Evolutionary conservation across 2,797 vertebrate species (phyloP).

Genomic region (Cynodonichthys magdalenae): DNA sequence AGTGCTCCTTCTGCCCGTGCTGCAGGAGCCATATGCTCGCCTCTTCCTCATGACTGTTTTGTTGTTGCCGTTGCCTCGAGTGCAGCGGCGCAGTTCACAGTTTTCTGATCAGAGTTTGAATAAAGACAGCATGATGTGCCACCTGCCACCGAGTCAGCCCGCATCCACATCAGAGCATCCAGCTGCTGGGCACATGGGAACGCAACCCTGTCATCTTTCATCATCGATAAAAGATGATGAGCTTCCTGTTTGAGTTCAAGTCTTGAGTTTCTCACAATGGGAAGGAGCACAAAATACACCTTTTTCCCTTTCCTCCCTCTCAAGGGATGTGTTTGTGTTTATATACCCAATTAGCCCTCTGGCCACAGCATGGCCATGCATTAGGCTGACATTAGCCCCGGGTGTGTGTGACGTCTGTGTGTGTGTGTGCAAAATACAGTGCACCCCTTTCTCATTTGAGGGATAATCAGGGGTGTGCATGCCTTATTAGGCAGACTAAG

Average conservation of each 20-base stretch:
- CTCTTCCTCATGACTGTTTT: conserved; percentile 64
- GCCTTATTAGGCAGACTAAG: conserved; percentile 72
- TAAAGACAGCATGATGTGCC: conserved; percentile 62
- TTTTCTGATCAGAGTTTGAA: conserved; percentile 69
- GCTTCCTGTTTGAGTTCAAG: conserved; percentile 45
- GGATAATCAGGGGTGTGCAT: conserved; percentile 70
- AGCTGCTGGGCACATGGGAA: conserved; percentile 39
- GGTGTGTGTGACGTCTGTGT: conserved; percentile 60
- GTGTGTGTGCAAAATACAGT: conserved; percentile 65
- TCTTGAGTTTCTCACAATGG: conserved; percentile 35
- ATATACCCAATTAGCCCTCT: conserved; percentile 83
- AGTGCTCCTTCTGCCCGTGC: conserved; percentile 75
- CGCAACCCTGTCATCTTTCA: conserved; percentile 64
- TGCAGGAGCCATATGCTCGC: conserved; percentile 77
- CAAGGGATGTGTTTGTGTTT: conserved; percentile 82
- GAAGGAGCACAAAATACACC: conserved; percentile 52
- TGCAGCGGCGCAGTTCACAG: conserved; percentile 58
- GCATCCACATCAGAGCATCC: conserved; percentile 50
- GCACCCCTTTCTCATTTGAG: conserved; percentile 61
- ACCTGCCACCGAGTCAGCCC: conserved; percentile 68
- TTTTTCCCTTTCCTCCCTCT: conserved; percentile 55
- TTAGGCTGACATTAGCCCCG: conserved; percentile 77
- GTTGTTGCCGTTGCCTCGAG: conserved; percentile 60
- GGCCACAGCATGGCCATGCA: conserved; percentile 78
- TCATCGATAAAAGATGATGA: conserved; percentile 47